Evolutionary conservation across 2,888 invertebrate species (phyloP).

Genomic region (Leptinotarsa haldemani): DNA sequence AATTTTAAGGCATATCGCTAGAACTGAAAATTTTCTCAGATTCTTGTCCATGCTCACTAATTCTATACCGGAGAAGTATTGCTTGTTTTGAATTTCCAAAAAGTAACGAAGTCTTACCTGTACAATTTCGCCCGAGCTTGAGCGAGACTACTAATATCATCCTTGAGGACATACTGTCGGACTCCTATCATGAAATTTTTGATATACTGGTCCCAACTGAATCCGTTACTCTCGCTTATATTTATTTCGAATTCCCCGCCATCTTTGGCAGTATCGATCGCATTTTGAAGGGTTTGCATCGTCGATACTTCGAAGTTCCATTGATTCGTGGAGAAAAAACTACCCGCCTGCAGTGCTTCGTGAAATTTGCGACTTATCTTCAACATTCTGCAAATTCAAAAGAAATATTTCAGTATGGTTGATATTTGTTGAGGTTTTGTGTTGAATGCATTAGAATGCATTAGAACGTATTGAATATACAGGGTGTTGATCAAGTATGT

Average conservation of each 20-base stretch:
- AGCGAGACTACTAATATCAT: conserved; percentile 74
- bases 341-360: conserved; percentile 80
- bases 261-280: conserved; percentile 69
- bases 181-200: conserved; percentile 87
- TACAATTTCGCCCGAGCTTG: conserved; percentile 74
- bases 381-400: conserved; percentile 76
- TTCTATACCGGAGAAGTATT: no score
- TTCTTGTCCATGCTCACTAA: no score
- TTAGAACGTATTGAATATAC: no score
- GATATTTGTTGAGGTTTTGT: not conserved
- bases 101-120: conserved; percentile 66
- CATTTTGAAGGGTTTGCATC: conserved; percentile 70
- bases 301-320: conserved; percentile 83
- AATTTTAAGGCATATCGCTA: no score
- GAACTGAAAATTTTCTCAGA: no score
- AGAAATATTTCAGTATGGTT: not conserved
- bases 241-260: conserved; percentile 75
- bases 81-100: no score
- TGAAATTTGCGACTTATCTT: conserved; percentile 85
- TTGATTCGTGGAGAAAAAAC: conserved; percentile 87
- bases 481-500: no score
- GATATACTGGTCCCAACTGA: conserved; percentile 85
- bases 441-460: not conserved
- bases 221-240: conserved; percentile 66
- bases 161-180: conserved; percentile 84